Evolutionary conservation across 2,797 vertebrate genomes (phyloP).

Genomic region (Monodelphis domestica): DNA sequence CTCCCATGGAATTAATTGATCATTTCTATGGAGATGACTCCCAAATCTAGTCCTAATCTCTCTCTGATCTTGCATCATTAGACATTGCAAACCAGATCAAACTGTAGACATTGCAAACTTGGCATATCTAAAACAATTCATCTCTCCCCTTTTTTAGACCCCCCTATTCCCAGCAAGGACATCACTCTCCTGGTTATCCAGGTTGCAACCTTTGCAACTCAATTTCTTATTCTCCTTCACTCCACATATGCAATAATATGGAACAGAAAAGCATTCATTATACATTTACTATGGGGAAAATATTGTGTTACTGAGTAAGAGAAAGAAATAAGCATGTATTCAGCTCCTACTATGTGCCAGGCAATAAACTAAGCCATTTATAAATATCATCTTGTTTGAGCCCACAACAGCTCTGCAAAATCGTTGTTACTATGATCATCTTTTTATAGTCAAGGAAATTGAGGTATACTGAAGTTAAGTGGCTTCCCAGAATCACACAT

Average conservation of each 20-base stretch:
- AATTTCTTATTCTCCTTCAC: neutral
- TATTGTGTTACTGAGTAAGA: neutral
- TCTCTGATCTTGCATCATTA: neutral
- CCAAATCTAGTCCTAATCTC: neutral
- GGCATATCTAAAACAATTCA: neutral
- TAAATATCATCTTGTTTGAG: neutral
- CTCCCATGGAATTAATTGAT: neutral
- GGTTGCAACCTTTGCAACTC: neutral
- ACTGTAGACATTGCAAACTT: neutral
- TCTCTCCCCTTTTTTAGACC: neutral
- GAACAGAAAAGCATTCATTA: neutral
- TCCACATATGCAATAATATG: neutral
- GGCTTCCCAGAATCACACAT: neutral
- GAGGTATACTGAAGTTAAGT: neutral
- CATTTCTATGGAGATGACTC: neutral
- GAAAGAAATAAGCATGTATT: neutral
- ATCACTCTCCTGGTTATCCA: neutral
- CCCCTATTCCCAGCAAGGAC: neutral
- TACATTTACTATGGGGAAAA: neutral
- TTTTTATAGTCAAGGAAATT: neutral
- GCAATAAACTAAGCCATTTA: neutral
- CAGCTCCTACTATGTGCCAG: neutral
- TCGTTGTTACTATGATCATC: neutral
- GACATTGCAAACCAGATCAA: neutral
- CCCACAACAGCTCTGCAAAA: neutral